Base-by-base conservation (phyloP, 2,888 invertebrate species). In the Protophormia terraenovae region DNA sequence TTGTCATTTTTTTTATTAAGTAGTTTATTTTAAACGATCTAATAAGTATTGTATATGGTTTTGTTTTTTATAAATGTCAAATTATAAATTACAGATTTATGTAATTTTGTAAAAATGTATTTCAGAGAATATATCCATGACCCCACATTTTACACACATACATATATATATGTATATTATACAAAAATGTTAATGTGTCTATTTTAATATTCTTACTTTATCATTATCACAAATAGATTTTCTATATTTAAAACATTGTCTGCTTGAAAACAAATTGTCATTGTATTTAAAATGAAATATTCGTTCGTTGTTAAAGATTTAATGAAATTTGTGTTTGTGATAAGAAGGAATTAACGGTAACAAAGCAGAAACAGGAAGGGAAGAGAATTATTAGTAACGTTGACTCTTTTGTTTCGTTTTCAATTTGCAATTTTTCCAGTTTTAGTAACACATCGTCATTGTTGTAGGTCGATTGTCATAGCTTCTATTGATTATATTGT, bases 401-500 rank as follows among this genome's bases (percentile, higher is more conserved):
- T 45, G 35, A 64, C 27, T 66, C 7, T 32, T 67, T 60, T 41
- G 50, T n/a, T 66, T 35, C 22, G 22, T 77, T 60, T 69, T 19
- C 53, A 47, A 62, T 79, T 79, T 79, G 45, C 67, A 77, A 35
- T 69, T 77, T 77, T 77, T 53, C 50, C 41, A 24, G 29, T 27
- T 50, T 60, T 50, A n/a, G 29, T 62, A 22, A 6, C 60, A 27
- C 60, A 27, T 71, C 58, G 32, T 58, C 3, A 27, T 41, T 47
- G 32, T 58, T 64, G 47, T 47, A 35, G 47, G 27, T 50, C 29
- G 38, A 19, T 41, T 22, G 32, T 41, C 19, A 71, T 50, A 79
- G 69, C 38, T 64, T 66, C 55, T 55, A 29, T 47, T 47, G 7
- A 47, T 47, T 77, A n/a, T 27, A 50, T 60, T 71, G 47, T 71